phyloP scores from a whole-genome alignment of 2,888 invertebrate species.

The Trypoxylon attenuatum region DNA sequence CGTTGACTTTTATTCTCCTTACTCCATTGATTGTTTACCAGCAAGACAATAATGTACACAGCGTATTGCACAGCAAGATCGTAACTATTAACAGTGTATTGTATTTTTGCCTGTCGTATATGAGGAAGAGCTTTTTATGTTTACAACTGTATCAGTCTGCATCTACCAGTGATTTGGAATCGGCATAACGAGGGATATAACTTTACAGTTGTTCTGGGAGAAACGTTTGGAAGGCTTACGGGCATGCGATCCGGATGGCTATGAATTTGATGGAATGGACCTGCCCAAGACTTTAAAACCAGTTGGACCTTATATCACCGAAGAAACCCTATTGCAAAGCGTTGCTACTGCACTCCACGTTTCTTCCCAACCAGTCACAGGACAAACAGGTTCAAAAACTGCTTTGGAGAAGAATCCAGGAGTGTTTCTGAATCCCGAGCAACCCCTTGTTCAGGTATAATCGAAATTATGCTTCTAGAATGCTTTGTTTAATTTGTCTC shows the following conservation, averaged over 20 bases:
- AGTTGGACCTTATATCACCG: constrained; percentile 89
- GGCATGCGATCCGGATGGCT: constrained; percentile 91
- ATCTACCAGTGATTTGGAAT: not conserved
- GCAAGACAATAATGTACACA: constrained; percentile 1
- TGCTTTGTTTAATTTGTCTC: constrained; percentile 10
- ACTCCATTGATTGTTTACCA: not conserved
- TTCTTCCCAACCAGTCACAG: constrained; percentile 91
- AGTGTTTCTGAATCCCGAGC: constrained; percentile 95
- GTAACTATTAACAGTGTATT: constrained; percentile 7
- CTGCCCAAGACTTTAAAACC: constrained; percentile 89
- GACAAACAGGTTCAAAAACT: constrained; percentile 89
- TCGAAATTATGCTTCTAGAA: constrained; percentile 27
- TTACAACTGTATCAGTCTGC: constrained; percentile 3
- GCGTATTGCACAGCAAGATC: not conserved
- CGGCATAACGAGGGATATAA: not conserved
- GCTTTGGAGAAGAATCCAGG: constrained; percentile 94
- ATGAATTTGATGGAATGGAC: constrained; percentile 88
- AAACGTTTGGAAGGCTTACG: constrained; percentile 88
- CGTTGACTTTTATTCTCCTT: not conserved
- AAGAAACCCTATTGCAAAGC: constrained; percentile 92
- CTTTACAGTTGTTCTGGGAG: constrained; percentile 83
- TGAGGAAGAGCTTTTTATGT: constrained; percentile 7
- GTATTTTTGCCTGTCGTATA: constrained; percentile 14
- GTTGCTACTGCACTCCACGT: constrained; percentile 97
- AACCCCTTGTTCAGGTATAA: constrained; percentile 90